A percentile compares a stretch with the other conserved stretches of the same genome.
These are phyloP conservation scores for Heteropelma amictum DNA, from an alignment of 2,888 invertebrate genomes.

Conservation along the genomic window DNA sequence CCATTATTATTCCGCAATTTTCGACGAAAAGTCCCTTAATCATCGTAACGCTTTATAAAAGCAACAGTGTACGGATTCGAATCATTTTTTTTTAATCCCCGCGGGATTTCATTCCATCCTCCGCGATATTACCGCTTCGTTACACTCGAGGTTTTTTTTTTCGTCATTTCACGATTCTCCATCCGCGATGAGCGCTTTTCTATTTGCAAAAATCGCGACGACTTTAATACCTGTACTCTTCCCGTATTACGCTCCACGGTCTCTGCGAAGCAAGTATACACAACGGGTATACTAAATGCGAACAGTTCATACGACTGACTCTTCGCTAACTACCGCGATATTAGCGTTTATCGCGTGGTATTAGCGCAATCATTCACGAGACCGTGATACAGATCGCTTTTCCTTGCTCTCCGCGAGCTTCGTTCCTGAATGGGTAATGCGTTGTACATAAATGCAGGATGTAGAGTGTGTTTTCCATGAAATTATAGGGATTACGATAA, in stretches of 20 bases:
- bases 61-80: too few species aligned
- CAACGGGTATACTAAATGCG: neutral
- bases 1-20: too few species aligned
- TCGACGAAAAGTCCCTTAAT: too few species aligned
- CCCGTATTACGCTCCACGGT: too few species aligned
- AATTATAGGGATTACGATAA: slow-evolving; percentile 65
- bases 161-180: too few species aligned
- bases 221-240: too few species aligned
- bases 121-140: too few species aligned
- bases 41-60: too few species aligned
- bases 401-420: slow-evolving; percentile 33
- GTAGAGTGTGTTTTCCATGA: slow-evolving; percentile 59
- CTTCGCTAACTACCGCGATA: slow-evolving; percentile 31
- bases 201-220: neutral
- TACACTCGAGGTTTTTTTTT: too few species aligned
- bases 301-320: slow-evolving; percentile 31
- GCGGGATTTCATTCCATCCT: too few species aligned
- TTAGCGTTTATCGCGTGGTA: slow-evolving; percentile 46
- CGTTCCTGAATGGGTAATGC: slow-evolving; percentile 55
- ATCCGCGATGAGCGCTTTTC: too few species aligned
- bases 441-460: slow-evolving; percentile 58
- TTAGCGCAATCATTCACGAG: slow-evolving; percentile 55
- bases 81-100: too few species aligned
- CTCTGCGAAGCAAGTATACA: neutral
- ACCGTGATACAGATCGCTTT: slow-evolving; percentile 48